Conservation (phyloP, 2,888 invertebrate species). For the Prosopocoilus inquinatus region DNA sequence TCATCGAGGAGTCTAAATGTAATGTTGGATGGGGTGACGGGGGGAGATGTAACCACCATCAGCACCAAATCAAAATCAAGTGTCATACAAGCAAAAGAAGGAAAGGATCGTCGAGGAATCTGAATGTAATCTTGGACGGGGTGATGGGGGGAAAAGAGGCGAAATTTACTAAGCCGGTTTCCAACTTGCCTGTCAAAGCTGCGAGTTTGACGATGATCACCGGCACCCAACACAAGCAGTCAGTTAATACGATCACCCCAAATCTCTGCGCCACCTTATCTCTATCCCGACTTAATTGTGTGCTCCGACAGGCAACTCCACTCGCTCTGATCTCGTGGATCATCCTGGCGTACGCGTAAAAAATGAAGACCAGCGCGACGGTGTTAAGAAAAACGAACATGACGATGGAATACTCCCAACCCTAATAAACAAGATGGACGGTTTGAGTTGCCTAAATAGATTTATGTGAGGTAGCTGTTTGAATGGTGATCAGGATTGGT, state of each 20-base stretch:
- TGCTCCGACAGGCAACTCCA: constrained; percentile 58
- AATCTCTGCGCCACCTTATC: constrained; percentile 59
- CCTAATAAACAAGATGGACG: constrained; percentile 41
- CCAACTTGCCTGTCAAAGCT: constrained; percentile 53
- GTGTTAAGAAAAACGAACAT: constrained; percentile 59
- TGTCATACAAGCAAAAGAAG: not conserved
- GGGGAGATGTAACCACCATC: too few species aligned
- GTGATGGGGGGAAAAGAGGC: not conserved
- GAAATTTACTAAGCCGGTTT: not conserved
- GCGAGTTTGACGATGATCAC: constrained; percentile 58
- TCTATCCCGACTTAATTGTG: constrained; percentile 57
- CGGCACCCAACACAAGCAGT: constrained; percentile 62
- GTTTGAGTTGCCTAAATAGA: too few species aligned
- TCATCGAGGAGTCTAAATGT: too few species aligned
- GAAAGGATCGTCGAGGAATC: not conserved
- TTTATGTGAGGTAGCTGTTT: too few species aligned
- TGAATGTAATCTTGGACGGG: not conserved
- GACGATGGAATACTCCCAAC: constrained; percentile 60
- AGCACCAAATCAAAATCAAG: too few species aligned
- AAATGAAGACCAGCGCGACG: constrained; percentile 57
- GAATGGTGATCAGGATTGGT: too few species aligned
- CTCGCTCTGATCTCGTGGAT: constrained; percentile 58
- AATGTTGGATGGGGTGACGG: too few species aligned
- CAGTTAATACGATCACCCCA: constrained; percentile 59
- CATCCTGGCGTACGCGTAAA: constrained; percentile 59